Base-by-base conservation (phyloP, 2,797 vertebrate species). In the Pseudochirops cupreus region DNA sequence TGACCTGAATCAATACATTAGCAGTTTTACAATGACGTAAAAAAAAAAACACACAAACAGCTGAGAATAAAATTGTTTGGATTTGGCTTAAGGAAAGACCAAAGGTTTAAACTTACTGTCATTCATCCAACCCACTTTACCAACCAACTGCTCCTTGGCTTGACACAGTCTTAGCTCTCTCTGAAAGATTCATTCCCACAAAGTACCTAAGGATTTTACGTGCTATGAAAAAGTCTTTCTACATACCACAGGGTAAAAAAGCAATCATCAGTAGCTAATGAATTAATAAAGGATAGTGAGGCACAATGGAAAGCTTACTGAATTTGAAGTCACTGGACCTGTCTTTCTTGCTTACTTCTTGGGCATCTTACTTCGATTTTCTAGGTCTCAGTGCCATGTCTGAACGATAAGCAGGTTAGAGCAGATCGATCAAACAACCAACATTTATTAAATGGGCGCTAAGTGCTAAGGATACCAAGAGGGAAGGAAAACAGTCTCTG, bases 61-160 rank as follows among this genome's bases (percentile, higher is more conserved):
- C 62, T 94, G 52, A 91, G 21, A 95, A 57, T 95, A 59, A 82
- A 56, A 91, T 26, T 59, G 46, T 56, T 94, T 52, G 4, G 52
- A 92, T 56, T 96, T 94, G 91, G n/a, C 54, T 94, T 87, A 95
- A 74, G 56, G 0, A 54, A 90, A 52, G n/a, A 74, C 13, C 74
- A 62, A 91, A 93, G 33, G 14, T 87, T 95, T 94, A 89, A 95
- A 95, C 21, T 94, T 0, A 4, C 53, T 91, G 39, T 67, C 7
- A 91, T 91, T 95, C 62, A 67, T 24, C 82, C 50, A 91, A 56
- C 55, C 93, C 93, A 54, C 31, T 93, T 95, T 57, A 91, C 52
- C 57, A 0, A 59, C 92, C n/a, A 94, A 89, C 16, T 82, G 46
- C 21, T 94, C n/a, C 46, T 53, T 93, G 52, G n/a, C 94, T 93